Evolutionary conservation across 2,888 invertebrate genomes (phyloP).

Genomic region (Ceriagrion tenellum): DNA sequence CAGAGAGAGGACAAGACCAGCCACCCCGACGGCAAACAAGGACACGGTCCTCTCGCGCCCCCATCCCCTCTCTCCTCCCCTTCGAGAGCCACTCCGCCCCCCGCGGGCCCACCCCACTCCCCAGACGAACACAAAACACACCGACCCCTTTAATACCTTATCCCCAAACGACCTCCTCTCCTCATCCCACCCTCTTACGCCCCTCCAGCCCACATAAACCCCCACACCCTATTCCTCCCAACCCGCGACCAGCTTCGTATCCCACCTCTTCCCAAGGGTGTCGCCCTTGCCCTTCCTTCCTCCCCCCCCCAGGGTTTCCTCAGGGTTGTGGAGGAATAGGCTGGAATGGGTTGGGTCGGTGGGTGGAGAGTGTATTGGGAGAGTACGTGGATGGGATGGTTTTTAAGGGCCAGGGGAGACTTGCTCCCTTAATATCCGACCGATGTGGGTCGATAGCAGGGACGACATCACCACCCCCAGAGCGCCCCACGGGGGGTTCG

Average conservation of each 20-base stretch:
- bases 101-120: neutral
- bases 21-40: constrained; percentile 52
- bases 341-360: neutral
- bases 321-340: neutral
- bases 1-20: constrained; percentile 24
- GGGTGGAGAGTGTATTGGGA: neutral
- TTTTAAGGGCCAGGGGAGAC: neutral
- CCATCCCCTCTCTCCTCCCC: neutral
- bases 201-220: neutral
- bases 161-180: constrained; percentile 28
- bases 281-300: neutral
- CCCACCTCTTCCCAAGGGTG: neutral
- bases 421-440: constrained; percentile 41
- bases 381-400: neutral
- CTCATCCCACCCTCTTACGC: neutral
- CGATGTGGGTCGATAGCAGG: constrained; percentile 30
- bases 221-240: neutral
- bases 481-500: neutral
- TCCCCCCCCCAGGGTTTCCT: neutral
- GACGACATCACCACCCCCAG: neutral
- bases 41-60: neutral
- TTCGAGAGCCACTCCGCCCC: neutral
- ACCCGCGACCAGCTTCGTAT: neutral
- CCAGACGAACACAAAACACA: neutral
- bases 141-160: constrained; percentile 31